phyloP scores from a whole-genome alignment of 1,140 invertebrate genomes.

The Zaprionus gabonicus region DNA sequence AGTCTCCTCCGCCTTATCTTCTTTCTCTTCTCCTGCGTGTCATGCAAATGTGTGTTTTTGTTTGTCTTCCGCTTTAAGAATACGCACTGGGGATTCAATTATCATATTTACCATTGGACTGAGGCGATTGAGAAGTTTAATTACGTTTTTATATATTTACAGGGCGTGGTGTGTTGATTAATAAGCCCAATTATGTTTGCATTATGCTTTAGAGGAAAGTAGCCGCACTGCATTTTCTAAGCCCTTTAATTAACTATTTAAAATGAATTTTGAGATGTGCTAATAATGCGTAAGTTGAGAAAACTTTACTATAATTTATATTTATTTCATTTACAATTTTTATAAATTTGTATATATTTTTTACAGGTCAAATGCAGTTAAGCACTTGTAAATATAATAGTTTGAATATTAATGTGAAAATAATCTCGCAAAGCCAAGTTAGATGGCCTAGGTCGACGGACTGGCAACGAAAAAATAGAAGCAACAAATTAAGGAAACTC shows the following conservation, averaged over 20 bases:
- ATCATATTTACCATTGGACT: slow-evolving; percentile 47
- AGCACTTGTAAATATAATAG: too few relatives aligned
- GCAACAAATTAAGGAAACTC: too few relatives aligned
- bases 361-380: too few relatives aligned
- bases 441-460: too few relatives aligned
- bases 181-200: neutral
- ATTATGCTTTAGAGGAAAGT: neutral
- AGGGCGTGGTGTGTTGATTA: neutral
- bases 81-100: slow-evolving; percentile 52
- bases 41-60: slow-evolving; percentile 57
- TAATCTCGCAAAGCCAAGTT: too few relatives aligned
- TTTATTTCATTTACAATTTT: neutral
- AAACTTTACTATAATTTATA: neutral
- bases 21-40: slow-evolving; percentile 48
- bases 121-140: slow-evolving; percentile 45
- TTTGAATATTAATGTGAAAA: too few relatives aligned
- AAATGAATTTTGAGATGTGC: neutral
- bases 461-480: too few relatives aligned
- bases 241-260: too few relatives aligned
- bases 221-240: neutral
- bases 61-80: slow-evolving; percentile 11
- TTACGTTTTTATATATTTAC: slow-evolving; percentile 17
- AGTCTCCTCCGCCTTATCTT: neutral
- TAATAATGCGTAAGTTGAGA: neutral
- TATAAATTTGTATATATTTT: too few relatives aligned